A percentile compares a stretch with the other conserved stretches of the same genome.
phyloP scores from a whole-genome alignment of 2,797 vertebrate species.

The Nyctalus aviator region DNA sequence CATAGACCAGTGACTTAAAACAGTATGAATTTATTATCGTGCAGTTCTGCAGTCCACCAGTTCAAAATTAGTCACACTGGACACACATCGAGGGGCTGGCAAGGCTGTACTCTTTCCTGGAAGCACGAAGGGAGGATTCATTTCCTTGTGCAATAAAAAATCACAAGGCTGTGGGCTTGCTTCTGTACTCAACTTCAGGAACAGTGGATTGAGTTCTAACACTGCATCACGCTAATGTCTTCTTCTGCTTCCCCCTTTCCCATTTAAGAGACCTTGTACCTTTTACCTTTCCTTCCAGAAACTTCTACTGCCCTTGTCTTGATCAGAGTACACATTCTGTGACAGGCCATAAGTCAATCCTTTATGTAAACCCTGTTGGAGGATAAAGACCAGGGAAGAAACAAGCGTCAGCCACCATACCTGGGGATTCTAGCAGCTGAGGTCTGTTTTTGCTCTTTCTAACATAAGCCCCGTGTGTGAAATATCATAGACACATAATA shows the following conservation, averaged over 20 bases:
- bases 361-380: neutral
- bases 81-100: neutral
- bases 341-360: fast-evolving
- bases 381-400: neutral
- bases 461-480: neutral
- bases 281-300: neutral
- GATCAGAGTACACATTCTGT: neutral
- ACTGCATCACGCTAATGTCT: neutral
- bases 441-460: neutral
- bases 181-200: neutral
- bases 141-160: neutral
- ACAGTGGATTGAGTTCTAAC: neutral
- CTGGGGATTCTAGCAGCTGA: neutral
- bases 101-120: neutral
- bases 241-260: neutral
- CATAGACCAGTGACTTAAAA: neutral
- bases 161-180: neutral
- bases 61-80: neutral
- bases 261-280: neutral
- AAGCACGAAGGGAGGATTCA: neutral
- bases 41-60: neutral
- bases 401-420: neutral
- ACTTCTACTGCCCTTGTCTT: neutral
- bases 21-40: neutral
- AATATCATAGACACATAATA: neutral